Evolutionary conservation across 2,888 invertebrate genomes (phyloP).

Genomic region (Thecophora atra): DNA sequence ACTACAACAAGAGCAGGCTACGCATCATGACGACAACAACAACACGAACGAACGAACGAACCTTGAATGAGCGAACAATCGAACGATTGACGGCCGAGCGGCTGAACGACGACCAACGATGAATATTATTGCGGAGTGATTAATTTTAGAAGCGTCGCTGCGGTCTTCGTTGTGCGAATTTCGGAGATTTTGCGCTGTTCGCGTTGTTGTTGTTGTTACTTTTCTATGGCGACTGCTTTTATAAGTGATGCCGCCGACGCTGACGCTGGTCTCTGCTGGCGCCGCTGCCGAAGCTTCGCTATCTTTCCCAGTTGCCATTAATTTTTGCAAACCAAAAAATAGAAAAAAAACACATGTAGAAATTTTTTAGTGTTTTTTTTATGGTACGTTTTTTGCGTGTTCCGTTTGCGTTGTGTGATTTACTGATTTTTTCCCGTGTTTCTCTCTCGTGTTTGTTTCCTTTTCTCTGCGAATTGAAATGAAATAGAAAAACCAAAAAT

Average conservation of each 20-base stretch:
- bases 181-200: constrained; percentile 25
- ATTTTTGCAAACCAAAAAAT: neutral
- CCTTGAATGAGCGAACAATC: no score
- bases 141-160: neutral
- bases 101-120: no score
- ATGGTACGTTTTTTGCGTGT: no score
- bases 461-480: constrained; percentile 1
- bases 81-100: no score
- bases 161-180: constrained; percentile 9
- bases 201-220: neutral
- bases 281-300: neutral
- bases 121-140: no score
- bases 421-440: no score
- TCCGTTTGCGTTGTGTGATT: no score
- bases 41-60: constrained; percentile 11
- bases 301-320: neutral
- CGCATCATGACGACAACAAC: neutral
- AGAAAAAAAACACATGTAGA: constrained; percentile 1
- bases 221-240: no score
- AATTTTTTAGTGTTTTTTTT: no score
- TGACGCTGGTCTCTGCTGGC: neutral
- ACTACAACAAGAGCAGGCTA: neutral
- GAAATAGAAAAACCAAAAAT: neutral
- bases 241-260: neutral
- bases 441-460: no score